Evolutionary conservation across 2,888 invertebrate genomes (phyloP).

Genomic region (Cactoblastis cactorum): DNA sequence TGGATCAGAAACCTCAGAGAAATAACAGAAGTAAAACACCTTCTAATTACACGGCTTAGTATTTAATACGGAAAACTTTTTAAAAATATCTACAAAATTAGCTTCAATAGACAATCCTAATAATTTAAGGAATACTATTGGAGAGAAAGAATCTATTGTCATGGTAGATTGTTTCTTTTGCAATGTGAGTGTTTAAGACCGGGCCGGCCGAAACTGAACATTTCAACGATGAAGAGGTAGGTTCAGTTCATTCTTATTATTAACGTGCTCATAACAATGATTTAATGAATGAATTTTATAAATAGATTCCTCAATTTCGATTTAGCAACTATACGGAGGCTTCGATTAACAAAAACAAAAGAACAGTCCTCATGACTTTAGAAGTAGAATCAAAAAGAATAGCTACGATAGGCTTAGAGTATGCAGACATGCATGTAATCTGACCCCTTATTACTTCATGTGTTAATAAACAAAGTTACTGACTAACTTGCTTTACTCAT

Average conservation of each 20-base stretch:
- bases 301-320: conserved; percentile 67
- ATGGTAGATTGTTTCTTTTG: conserved; percentile 79
- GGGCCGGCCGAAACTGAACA: conserved; percentile 67
- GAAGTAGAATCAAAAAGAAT: conserved; percentile 55
- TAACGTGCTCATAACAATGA: conserved; percentile 33
- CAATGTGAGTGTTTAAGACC: conserved; percentile 67
- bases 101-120: conserved; percentile 21
- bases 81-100: not conserved
- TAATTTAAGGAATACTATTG: conserved; percentile 64
- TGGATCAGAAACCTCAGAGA: not conserved
- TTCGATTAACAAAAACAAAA: conserved; percentile 53
- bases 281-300: conserved; percentile 7
- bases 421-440: conserved; percentile 66
- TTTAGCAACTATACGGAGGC: conserved; percentile 66
- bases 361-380: conserved; percentile 77
- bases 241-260: conserved; percentile 62
- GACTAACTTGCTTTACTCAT: conserved; percentile 68
- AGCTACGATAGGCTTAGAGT: conserved; percentile 58
- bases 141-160: conserved; percentile 74
- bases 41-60: not conserved
- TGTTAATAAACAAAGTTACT: conserved; percentile 79
- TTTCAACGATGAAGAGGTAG: conserved; percentile 73
- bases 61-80: not conserved
- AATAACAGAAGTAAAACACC: not conserved
- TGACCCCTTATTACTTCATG: conserved; percentile 72